Evolutionary conservation across 2,888 invertebrate species (phyloP).

Genomic region (Ochropacha duplaris): DNA sequence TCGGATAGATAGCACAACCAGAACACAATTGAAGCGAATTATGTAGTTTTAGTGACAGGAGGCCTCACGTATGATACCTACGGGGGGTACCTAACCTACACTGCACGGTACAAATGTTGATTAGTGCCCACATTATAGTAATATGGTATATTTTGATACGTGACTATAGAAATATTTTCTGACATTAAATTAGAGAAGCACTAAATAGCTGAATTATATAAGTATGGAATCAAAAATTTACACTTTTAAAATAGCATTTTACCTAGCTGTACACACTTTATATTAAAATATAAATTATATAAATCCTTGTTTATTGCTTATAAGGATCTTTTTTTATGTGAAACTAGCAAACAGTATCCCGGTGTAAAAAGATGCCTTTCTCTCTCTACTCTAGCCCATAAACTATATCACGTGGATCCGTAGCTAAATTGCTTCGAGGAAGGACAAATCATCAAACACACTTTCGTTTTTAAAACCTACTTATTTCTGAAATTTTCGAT

Average conservation of each 20-base stretch:
- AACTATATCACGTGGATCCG: too few relatives aligned
- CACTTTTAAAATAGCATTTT: background rate
- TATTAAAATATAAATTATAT: background rate
- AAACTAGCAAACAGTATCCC: too few relatives aligned
- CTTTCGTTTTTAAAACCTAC: too few relatives aligned
- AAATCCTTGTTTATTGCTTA: background rate
- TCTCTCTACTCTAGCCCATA: too few relatives aligned
- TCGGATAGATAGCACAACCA: background rate
- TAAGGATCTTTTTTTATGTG: background rate
- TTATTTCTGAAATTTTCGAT: background rate
- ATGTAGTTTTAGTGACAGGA: slow-evolving; percentile 27
- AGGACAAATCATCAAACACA: too few relatives aligned
- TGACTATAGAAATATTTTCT: slow-evolving; percentile 69
- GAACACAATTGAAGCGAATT: background rate
- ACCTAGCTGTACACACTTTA: background rate
- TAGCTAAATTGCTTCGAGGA: too few relatives aligned
- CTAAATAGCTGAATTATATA: background rate
- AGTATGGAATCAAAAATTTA: background rate
- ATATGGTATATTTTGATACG: slow-evolving; percentile 72
- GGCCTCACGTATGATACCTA: slow-evolving; percentile 62
- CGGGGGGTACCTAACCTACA: too few relatives aligned
- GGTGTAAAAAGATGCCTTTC: too few relatives aligned
- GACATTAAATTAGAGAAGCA: slow-evolving; percentile 51
- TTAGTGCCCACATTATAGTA: slow-evolving; percentile 59
- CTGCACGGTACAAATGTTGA: slow-evolving; percentile 69